phyloP scores from a whole-genome alignment of 2,888 invertebrate genomes.

The Thera obeliscata region DNA sequence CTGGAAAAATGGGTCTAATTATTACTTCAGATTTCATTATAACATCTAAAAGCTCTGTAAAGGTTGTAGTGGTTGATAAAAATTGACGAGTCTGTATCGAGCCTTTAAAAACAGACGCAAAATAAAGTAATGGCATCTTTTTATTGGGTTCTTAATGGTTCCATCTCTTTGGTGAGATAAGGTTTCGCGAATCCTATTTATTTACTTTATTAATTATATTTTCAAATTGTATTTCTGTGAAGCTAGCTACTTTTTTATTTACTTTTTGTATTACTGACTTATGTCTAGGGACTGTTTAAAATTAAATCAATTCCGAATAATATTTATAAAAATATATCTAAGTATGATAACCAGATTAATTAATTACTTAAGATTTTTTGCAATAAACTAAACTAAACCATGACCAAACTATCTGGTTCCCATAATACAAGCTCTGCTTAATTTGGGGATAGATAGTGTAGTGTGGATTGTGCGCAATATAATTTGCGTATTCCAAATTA shows the following conservation, averaged over 20 bases:
- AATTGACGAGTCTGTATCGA: conserved; percentile 5
- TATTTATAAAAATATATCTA: no score
- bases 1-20: background rate
- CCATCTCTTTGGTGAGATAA: conserved; percentile 47
- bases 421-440: no score
- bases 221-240: background rate
- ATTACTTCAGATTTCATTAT: background rate
- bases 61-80: background rate
- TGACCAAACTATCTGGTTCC: no score
- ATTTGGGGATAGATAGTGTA: no score
- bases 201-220: conserved; percentile 53
- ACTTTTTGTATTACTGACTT: no score
- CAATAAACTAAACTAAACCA: no score
- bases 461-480: no score
- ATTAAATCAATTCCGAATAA: no score
- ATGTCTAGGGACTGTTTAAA: no score
- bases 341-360: no score
- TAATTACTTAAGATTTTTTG: no score
- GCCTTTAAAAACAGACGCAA: conserved; percentile 23
- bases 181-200: conserved; percentile 56
- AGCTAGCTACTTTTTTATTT: background rate
- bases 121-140: conserved; percentile 32
- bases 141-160: conserved; percentile 46
- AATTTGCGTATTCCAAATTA: no score
- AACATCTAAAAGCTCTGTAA: background rate